phyloP scores from a whole-genome alignment of 2,113 vertebrate species.

The Dunckerocampus dactyliophorus region DNA sequence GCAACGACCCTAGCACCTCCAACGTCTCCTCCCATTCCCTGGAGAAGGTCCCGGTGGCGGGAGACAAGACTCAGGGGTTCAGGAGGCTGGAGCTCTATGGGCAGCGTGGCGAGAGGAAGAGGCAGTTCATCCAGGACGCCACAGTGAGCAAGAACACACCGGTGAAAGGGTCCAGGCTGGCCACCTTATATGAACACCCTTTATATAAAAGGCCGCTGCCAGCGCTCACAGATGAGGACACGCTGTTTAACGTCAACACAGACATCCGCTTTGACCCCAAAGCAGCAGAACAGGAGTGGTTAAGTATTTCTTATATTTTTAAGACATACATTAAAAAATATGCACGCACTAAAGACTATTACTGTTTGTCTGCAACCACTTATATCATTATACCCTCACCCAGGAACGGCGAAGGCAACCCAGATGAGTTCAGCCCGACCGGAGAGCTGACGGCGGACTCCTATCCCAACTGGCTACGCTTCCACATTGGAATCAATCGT shows the following conservation, averaged over 20 bases:
- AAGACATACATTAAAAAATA: not conserved
- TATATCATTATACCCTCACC: conserved; percentile 1
- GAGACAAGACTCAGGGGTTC: conserved; percentile 54
- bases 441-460: conserved; percentile 82
- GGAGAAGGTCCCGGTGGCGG: conserved; percentile 68
- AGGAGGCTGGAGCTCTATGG: conserved; percentile 49
- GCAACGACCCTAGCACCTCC: conserved; percentile 82
- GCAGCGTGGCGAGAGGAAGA: conserved; percentile 55
- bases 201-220: conserved; percentile 77
- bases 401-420: conserved; percentile 82
- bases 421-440: conserved; percentile 80
- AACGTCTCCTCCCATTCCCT: conserved; percentile 84
- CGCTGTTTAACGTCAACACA: conserved; percentile 90
- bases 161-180: conserved; percentile 68
- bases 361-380: not conserved
- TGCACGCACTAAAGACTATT: too few relatives aligned
- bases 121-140: conserved; percentile 56
- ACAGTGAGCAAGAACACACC: conserved; percentile 26
- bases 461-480: conserved; percentile 98
- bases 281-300: conserved; percentile 84
- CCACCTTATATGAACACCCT: conserved; percentile 82
- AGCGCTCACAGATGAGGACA: conserved; percentile 80
- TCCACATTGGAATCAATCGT: conserved; percentile 96
- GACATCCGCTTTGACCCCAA: conserved; percentile 92
- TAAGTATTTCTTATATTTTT: conserved; percentile 10